phyloP scores from a whole-genome alignment of 2,113 vertebrate species.

The Lophius piscatorius region DNA sequence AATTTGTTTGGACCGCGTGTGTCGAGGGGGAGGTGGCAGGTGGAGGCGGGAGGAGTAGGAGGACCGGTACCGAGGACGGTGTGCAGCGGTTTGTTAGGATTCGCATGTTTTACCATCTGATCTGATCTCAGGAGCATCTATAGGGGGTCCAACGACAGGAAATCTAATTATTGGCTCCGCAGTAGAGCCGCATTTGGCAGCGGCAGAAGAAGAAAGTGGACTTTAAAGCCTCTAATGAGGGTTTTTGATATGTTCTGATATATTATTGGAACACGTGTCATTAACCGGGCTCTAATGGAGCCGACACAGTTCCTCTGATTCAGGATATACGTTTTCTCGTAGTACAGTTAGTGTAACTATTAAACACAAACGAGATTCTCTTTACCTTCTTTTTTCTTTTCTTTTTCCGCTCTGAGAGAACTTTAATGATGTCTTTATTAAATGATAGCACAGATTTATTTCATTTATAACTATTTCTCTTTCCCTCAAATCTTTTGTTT shows the following conservation, averaged over 20 bases:
- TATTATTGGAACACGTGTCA: slow-evolving; percentile 21
- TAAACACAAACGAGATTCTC: too few species aligned
- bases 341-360: too few species aligned
- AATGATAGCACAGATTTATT: too few species aligned
- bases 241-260: slow-evolving; percentile 15
- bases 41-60: too few species aligned
- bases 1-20: slow-evolving; percentile 62
- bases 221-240: slow-evolving; percentile 47
- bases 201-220: slow-evolving; percentile 35
- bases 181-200: slow-evolving; percentile 34
- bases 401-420: too few species aligned
- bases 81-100: background rate
- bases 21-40: too few species aligned
- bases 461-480: too few species aligned
- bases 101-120: slow-evolving; percentile 36
- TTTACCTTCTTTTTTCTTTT: too few species aligned
- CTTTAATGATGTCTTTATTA: too few species aligned
- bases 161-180: slow-evolving; percentile 43
- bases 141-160: slow-evolving; percentile 30
- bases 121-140: slow-evolving; percentile 35
- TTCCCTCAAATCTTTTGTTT: too few species aligned
- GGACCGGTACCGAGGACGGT: slow-evolving; percentile 16
- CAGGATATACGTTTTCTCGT: too few species aligned
- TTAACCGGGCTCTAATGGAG: slow-evolving; percentile 6
- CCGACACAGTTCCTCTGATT: too few species aligned